These are phyloP conservation scores for Cromileptes altivelis DNA, from an alignment of 2,113 vertebrate genomes.

Conservation along the genomic window DNA sequence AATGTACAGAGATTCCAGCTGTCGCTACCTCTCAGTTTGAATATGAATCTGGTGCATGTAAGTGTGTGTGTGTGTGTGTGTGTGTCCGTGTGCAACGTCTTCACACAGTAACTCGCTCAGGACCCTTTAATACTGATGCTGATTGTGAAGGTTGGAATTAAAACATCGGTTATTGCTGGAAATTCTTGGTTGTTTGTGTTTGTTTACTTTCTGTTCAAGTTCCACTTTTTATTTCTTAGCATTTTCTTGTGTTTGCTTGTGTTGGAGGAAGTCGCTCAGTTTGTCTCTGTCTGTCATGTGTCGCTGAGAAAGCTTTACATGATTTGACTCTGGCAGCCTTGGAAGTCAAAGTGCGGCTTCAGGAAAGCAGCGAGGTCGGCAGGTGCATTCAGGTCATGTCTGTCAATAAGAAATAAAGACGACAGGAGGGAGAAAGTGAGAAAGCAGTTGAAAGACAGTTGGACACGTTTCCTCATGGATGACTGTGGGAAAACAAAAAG, in stretches of 20 bases:
- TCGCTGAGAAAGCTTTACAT: conserved; percentile 16
- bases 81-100: conserved; percentile 13
- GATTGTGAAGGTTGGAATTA: background rate
- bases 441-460: background rate
- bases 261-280: background rate
- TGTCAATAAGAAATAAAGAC: background rate
- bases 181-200: background rate
- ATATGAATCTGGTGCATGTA: conserved; percentile 54
- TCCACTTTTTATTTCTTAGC: background rate
- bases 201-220: background rate
- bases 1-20: conserved; percentile 67
- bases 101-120: background rate
- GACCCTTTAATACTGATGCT: background rate
- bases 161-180: background rate
- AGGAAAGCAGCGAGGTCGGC: background rate
- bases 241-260: background rate
- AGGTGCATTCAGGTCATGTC: background rate
- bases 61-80: conserved; percentile 22
- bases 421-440: background rate
- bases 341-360: conserved; percentile 3
- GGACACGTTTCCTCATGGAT: background rate
- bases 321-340: conserved; percentile 4
- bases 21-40: conserved; percentile 54
- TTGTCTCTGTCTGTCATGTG: background rate
- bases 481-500: too few species aligned